phyloP scores from a whole-genome alignment of 2,113 vertebrate species.

The Lipotes vexillifer region DNA sequence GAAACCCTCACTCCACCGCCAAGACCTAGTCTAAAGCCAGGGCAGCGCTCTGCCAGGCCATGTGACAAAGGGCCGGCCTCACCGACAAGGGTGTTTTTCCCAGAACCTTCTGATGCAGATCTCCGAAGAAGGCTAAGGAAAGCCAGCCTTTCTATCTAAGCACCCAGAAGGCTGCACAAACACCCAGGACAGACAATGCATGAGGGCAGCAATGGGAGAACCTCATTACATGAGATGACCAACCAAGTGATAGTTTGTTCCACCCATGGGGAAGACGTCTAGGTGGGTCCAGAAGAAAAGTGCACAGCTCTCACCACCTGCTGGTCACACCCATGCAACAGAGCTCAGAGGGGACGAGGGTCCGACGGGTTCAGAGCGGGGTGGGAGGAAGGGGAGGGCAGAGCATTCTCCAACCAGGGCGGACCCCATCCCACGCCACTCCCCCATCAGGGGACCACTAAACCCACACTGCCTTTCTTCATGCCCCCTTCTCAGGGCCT shows the following conservation, averaged over 20 bases:
- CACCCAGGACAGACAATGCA: slow-evolving; percentile 58
- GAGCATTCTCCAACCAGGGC: neutral
- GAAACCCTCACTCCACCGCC: neutral
- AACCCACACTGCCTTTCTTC: neutral
- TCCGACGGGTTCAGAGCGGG: too few relatives aligned
- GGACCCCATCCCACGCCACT: neutral
- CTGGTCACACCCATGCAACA: neutral
- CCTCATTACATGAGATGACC: slow-evolving; percentile 34
- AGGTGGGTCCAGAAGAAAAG: slow-evolving; percentile 34
- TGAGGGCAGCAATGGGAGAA: slow-evolving; percentile 60
- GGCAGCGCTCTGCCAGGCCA: neutral
- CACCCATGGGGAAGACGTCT: neutral
- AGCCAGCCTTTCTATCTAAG: slow-evolving; percentile 66
- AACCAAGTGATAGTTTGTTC: neutral
- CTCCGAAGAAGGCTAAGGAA: slow-evolving; percentile 43
- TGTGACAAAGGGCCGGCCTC: slow-evolving; percentile 30
- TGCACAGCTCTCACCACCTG: neutral
- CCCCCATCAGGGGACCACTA: neutral
- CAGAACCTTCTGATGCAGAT: slow-evolving; percentile 61
- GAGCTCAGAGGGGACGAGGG: neutral
- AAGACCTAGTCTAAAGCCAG: neutral
- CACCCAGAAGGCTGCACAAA: slow-evolving; percentile 62
- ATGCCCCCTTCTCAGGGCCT: neutral
- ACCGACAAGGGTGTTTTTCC: slow-evolving; percentile 61
- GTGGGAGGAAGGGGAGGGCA: neutral